Percentiles rank a stretch among this genome's conserved stretches.
Evolutionary conservation across 2,113 vertebrate species (phyloP).

Genomic region (Acanthochromis polyacanthus): DNA sequence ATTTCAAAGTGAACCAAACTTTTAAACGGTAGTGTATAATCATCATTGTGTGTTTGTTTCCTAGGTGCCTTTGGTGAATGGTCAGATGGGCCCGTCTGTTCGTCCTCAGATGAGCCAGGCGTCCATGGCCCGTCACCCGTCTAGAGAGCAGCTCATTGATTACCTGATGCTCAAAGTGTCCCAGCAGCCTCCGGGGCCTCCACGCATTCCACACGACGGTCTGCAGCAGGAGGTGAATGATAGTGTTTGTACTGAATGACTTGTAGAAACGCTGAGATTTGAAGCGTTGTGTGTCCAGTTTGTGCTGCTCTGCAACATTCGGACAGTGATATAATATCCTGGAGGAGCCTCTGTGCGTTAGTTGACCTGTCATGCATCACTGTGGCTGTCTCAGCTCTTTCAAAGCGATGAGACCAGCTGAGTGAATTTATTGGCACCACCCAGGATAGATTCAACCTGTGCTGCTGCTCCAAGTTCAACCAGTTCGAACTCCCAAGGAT

Average conservation of each 20-base stretch:
- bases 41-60: neutral
- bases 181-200: conserved; percentile 87
- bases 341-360: neutral
- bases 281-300: neutral
- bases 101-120: conserved; percentile 88
- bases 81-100: conserved; percentile 90
- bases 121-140: conserved; percentile 93
- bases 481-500: too few relatives aligned
- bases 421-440: too few relatives aligned
- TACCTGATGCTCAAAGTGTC: conserved; percentile 98
- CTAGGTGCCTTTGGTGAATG: conserved; percentile 96
- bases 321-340: neutral
- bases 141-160: conserved; percentile 97
- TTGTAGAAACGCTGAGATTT: neutral
- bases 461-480: too few relatives aligned
- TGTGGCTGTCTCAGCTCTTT: too few relatives aligned
- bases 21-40: too few relatives aligned
- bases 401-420: too few relatives aligned
- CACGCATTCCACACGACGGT: conserved; percentile 86
- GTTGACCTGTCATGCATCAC: too few relatives aligned
- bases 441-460: too few relatives aligned
- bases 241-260: neutral
- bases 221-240: conserved; percentile 90
- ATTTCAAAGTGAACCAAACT: too few relatives aligned
- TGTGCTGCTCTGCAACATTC: neutral